phyloP scores from a whole-genome alignment of 2,113 vertebrate genomes.

The Hippocampus comes region DNA sequence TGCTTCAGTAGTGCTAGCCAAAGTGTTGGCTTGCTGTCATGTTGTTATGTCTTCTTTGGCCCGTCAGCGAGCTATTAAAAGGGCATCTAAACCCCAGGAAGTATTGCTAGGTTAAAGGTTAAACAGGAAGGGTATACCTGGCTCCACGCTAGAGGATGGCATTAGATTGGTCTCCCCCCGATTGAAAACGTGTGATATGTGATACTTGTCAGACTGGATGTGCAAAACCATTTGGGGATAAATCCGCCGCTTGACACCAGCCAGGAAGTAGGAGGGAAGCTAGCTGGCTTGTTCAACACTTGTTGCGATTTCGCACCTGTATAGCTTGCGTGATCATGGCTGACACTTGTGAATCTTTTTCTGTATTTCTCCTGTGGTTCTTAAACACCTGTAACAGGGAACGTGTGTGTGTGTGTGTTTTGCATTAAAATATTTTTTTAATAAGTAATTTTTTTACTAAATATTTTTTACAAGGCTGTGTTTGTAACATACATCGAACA shows the following conservation, averaged over 20 bases:
- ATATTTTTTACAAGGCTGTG: background rate
- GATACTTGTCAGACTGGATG: constrained; percentile 45
- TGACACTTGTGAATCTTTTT: constrained; percentile 38
- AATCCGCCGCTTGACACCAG: constrained; percentile 25
- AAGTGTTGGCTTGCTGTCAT: constrained; percentile 43
- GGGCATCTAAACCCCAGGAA: constrained; percentile 40
- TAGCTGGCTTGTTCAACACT: constrained; percentile 27
- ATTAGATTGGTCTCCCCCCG: constrained; percentile 34
- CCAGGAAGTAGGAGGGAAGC: constrained; percentile 25
- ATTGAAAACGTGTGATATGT: constrained; percentile 29
- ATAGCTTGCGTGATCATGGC: constrained; percentile 24
- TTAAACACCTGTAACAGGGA: constrained; percentile 27
- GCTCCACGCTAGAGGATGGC: constrained; percentile 35
- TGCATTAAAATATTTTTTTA: no score
- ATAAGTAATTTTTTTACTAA: constrained; percentile 2
- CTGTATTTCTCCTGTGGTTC: constrained; percentile 58
- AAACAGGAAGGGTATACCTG: constrained; percentile 55
- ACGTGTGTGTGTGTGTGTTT: no score
- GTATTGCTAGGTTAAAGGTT: constrained; percentile 55
- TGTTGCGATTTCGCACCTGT: background rate
- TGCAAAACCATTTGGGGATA: constrained; percentile 52
- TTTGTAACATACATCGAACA: no score
- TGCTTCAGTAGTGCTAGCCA: constrained; percentile 31
- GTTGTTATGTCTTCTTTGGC: constrained; percentile 60
- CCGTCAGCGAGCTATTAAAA: constrained; percentile 63